Evolutionary conservation across 1,140 invertebrate species (phyloP), one percentile per base, ranked within the genome.

Genomic region (Drosophila watanabei): DNA sequence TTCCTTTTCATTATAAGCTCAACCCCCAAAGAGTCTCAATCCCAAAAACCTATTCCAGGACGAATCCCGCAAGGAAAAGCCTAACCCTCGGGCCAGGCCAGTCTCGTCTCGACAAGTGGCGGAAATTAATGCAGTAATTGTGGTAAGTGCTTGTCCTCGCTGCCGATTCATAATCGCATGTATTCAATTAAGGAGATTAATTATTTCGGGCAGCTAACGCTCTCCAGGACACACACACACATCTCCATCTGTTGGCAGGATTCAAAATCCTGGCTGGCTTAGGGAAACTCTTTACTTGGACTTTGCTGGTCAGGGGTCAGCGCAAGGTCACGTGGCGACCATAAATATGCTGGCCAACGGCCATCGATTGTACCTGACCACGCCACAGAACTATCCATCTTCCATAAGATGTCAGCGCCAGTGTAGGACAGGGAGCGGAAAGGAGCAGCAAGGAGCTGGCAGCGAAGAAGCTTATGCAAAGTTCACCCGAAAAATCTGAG

Each of bases 81-180:
- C 54, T n/a, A 41, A n/a, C 62, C 49, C 63, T 41, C n/a, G 14
- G 69, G 56, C 37, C 2, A 5, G 30, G 14, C 14, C 49, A 18
- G 54, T n/a, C 68, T 58, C 71, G 56, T n/a, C 68, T 58, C 71
- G 56, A 61, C 68, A 71, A 71, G 68, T 71, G 64, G 68, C 62
- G 69, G 80, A 84, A 87, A 87, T 87, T 87, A 87, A 88, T 87
- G 79, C 82, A 89, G 87, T 87, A 87, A 87, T 87, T 87, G 85
- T 69, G 78, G 82, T 89, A 87, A 87, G 84, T 88, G 84, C 79
- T 87, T 87, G 83, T 86, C 73, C 63, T 69, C 49, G 49, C 66
- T 78, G 57, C 71, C 43, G 78, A 66, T 80, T 68, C 58, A 59
- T 64, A 75, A 80, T 72, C 58, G 57, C 75, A 63, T 79, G 57